Base-by-base conservation (phyloP, 2,888 invertebrate species). In the Caenorhabditis angaria region DNA sequence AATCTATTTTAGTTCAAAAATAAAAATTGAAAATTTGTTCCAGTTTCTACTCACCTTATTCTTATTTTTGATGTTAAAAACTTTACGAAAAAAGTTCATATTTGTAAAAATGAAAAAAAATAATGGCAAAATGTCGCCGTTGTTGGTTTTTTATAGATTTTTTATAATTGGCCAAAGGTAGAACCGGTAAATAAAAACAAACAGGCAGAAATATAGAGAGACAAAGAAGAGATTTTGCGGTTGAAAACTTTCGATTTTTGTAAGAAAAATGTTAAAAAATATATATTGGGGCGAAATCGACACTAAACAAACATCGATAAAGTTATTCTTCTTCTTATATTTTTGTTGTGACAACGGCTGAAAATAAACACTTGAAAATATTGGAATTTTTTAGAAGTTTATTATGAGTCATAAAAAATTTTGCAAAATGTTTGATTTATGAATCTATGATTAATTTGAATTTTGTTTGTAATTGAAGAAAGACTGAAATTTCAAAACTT, bases 121-220 rank as follows among this genome's bases (percentile, higher is more conserved):
- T 41, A 18, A 12, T 41, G 2, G 10, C 41, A 14, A 14, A 41
- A 41, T 41, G n/a, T n/a, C n/a, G n/a, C n/a, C n/a, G n/a, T n/a
- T n/a, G n/a, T n/a, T n/a, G n/a, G n/a, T n/a, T n/a, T n/a, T n/a
- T n/a, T n/a, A n/a, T 41, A 18, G 41, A 41, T 41, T 41, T 41
- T 41, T 18, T 41, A 41, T 41, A 41, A 41, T 41, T 41, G 41
- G n/a, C n/a, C 41, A 18, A 41, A 41, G 41, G 41, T 41, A 41
- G 41, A 41, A 41, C 41, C 41, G 41, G 41, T 41, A 18, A 41
- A 12, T 12, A 41, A 41, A 41, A 41, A 41, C 10, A 41, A 6
- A 41, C 41, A 41, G n/a, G n/a, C n/a, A n/a, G n/a, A n/a, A n/a
- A n/a, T n/a, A n/a, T n/a, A n/a, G n/a, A n/a, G n/a, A n/a, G n/a